Evolutionary conservation across 2,797 vertebrate species (phyloP), one percentile per base, ranked within the genome.

Genomic region (Lerista edwardsae): DNA sequence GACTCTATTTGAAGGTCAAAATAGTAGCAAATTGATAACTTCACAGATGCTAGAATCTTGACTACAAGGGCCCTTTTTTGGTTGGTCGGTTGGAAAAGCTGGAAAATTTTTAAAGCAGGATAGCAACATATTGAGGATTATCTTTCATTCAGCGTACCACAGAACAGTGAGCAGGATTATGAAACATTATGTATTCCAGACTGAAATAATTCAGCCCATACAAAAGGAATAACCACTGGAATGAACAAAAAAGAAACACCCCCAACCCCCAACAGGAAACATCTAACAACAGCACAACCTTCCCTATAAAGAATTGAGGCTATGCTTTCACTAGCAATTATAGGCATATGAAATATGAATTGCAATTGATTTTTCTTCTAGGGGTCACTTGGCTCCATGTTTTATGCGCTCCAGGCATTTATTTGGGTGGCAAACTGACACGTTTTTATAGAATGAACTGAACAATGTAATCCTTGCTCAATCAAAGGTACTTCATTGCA

Each of bases 271-370:
- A 59, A 85, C 87, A 91, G 86, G 90, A 93, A 93, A 93, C 82
- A 87, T 91, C 67, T 68, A 41, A 39, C 89, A 74, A 88, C 82
- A 93, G 88, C 91, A 77, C 17, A 27, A 73, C 86, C 75, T 87
- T 92, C 92, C 91, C 91, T 96, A 96, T 96, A 96, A 96, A 96
- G 95, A 94, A 93, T 87, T 71, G 23, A 93, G 84, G 90, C 94
- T 91, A 87, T 90, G 92, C 95, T 95, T 95, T 96, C 96, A 95
- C 94, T 94, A 95, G 97, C 97, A 97, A 97, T 97, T 97, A 97
- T 85, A 95, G 96, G 93, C 95, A 93, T 95, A 96, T 97, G 97
- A 97, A 97, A 97, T 97, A 98, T 97, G 97, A 97, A 97, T 96
- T 93, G 94, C 90, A 91, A 97, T 97, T 96, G 97, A 97, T 97